Evolutionary conservation across 2,888 invertebrate genomes (phyloP).

Genomic region (Aphidius colemani): DNA sequence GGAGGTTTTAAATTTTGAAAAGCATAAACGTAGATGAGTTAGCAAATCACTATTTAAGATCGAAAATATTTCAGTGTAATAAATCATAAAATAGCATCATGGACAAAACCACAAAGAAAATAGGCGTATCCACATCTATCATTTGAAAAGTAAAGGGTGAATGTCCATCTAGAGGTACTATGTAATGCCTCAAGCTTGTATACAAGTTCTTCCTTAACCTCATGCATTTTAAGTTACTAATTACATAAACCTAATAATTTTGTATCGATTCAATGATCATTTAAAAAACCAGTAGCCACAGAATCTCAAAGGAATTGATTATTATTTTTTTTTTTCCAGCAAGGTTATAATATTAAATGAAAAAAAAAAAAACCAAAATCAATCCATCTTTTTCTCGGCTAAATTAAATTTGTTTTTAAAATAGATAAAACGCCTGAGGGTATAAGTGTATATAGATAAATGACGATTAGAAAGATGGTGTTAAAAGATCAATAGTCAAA

Average conservation of each 20-base stretch:
- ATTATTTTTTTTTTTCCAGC: background rate
- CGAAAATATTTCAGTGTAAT: conserved; percentile 23
- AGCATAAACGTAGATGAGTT: background rate
- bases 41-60: conserved; percentile 14
- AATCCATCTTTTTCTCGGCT: too few species aligned
- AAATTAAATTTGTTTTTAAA: too few species aligned
- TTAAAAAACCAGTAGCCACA: background rate
- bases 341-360: too few species aligned
- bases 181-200: background rate
- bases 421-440: too few species aligned
- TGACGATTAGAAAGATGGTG: too few species aligned
- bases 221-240: background rate
- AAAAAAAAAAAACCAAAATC: too few species aligned
- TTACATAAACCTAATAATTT: conserved; percentile 3
- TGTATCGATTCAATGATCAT: background rate
- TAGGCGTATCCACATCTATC: conserved; percentile 34
- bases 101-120: conserved; percentile 29
- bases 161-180: conserved; percentile 11
- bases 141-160: conserved; percentile 32
- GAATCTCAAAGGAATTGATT: background rate
- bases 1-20: conserved; percentile 5
- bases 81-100: conserved; percentile 34
- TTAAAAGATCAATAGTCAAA: too few species aligned
- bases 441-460: too few species aligned
- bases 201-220: background rate